These are phyloP conservation scores for Agapornis canus DNA, from an alignment of 2,797 vertebrate genomes.

Conservation along the genomic window DNA sequence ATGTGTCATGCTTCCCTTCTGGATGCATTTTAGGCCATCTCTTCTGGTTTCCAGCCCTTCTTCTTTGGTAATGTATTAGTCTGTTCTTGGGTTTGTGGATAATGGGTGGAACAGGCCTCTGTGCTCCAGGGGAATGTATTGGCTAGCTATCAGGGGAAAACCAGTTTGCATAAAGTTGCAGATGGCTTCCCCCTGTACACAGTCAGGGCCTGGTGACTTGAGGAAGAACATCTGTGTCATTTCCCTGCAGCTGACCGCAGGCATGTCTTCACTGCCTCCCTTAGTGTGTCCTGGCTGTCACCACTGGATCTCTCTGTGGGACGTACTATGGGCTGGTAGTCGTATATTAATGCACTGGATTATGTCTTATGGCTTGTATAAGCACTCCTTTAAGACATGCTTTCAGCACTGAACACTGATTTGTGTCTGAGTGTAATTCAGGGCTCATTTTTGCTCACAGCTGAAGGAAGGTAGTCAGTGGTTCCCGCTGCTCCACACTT, in stretches of 20 bases:
- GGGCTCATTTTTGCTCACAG: not conserved
- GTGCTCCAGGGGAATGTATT: not conserved
- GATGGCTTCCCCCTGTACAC: not conserved
- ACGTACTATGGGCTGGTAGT: not conserved
- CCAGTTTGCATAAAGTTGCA: constrained; percentile 4
- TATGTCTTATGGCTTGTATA: not conserved
- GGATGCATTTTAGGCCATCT: not conserved
- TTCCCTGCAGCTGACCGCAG: constrained; percentile 43
- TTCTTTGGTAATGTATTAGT: not conserved
- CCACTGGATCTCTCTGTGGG: not conserved
- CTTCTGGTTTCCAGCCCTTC: not conserved
- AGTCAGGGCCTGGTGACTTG: not conserved
- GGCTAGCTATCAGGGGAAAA: not conserved
- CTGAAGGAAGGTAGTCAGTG: not conserved
- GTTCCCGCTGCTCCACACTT: not conserved
- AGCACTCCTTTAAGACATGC: not conserved
- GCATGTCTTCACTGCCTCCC: not conserved
- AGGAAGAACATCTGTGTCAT: constrained; percentile 44
- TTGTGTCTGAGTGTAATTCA: not conserved
- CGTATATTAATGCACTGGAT: not conserved
- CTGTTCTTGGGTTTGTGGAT: not conserved
- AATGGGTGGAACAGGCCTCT: not conserved
- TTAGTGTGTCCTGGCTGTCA: not conserved
- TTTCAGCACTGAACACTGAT: not conserved
- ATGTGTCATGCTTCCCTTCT: not conserved